Conservation (phyloP, 37 sponge, comb jelly and placozoan species). For the Hexactinellida sp. region DNA sequence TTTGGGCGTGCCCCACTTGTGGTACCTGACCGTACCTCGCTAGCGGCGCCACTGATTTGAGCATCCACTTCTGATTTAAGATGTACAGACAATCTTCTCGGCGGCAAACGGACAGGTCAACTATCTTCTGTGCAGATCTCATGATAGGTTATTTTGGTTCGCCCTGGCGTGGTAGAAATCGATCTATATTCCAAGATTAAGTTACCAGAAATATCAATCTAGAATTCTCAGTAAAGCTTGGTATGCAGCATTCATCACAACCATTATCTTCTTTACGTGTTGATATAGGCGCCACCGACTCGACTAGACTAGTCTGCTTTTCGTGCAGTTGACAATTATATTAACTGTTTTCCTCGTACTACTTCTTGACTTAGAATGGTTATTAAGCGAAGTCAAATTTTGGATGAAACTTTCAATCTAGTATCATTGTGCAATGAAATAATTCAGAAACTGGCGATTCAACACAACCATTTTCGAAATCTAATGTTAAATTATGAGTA, state of each 20-base stretch:
- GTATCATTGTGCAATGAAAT: not conserved
- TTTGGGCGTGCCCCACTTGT: too few relatives aligned
- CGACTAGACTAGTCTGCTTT: not conserved
- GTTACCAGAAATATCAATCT: not conserved
- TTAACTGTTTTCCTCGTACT: not conserved
- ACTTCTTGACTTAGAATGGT: not conserved
- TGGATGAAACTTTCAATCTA: not conserved
- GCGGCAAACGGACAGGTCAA: constrained; percentile 35
- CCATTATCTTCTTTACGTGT: not conserved
- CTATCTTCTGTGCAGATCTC: constrained; percentile 25
- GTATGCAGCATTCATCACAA: constrained; percentile 33
- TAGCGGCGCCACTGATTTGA: too few relatives aligned
- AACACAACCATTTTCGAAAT: constrained; percentile 22
- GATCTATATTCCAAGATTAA: constrained; percentile 16
- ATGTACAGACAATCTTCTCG: constrained; percentile 30
- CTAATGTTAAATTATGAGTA: constrained; percentile 23
- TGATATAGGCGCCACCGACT: not conserved
- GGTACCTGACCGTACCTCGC: too few relatives aligned
- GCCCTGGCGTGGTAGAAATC: constrained; percentile 30
- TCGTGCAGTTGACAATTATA: not conserved
- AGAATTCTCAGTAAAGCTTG: not conserved
- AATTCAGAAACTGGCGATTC: not conserved
- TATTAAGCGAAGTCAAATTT: not conserved
- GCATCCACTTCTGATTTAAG: not conserved
- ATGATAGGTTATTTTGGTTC: constrained; percentile 25